Conservation (phyloP, 64 coral and sea anemone genomes). For the Acropora yongei region DNA sequence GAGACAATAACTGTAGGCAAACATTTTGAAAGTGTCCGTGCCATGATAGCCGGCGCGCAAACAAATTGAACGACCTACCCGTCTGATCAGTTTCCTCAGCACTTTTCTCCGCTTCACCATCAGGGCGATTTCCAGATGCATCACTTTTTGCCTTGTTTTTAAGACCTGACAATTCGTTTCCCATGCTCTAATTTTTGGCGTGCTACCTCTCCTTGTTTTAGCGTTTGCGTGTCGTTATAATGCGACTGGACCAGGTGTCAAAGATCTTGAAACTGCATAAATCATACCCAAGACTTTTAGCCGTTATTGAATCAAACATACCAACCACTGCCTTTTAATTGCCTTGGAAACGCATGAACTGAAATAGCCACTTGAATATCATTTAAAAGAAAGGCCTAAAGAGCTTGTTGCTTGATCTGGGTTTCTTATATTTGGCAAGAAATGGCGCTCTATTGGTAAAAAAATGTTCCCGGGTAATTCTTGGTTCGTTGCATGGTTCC, state of each 20-base stretch:
- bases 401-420: no score
- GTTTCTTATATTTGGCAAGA: no score
- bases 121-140: not conserved
- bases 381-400: no score
- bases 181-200: not conserved
- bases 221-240: not conserved
- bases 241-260: not conserved
- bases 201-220: no score
- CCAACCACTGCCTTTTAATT: not conserved
- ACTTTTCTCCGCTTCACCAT: not conserved
- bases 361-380: not conserved
- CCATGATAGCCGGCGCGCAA: not conserved
- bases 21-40: not conserved
- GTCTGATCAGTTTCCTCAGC: not conserved
- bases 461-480: no score
- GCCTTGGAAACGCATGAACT: slow-evolving; percentile 10
- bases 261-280: not conserved
- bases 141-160: not conserved
- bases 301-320: not conserved
- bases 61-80: not conserved
- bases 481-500: no score
- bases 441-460: no score
- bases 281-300: not conserved
- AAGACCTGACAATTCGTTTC: slow-evolving; percentile 22
- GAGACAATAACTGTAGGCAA: no score